Evolutionary conservation across 2,113 vertebrate genomes (phyloP).

Genomic region (Crotalus helleri): DNA sequence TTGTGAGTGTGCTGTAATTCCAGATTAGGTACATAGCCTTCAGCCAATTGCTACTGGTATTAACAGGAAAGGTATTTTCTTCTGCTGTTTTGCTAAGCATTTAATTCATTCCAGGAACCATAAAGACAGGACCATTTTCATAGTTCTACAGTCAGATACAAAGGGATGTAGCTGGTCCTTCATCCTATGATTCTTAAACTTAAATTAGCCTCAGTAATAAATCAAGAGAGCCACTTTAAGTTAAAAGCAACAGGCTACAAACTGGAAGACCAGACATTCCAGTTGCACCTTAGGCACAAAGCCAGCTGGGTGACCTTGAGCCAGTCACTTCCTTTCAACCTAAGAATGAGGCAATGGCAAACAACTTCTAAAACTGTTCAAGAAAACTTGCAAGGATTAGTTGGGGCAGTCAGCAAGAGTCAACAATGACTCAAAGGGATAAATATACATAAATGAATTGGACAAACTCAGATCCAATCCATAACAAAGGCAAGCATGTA

Average conservation of each 20-base stretch:
- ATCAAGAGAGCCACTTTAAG: not conserved
- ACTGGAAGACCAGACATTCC: not conserved
- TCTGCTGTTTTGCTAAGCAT: not conserved
- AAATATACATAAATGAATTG: not conserved
- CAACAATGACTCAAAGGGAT: not conserved
- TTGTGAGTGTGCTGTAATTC: not conserved
- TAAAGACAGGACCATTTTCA: no score
- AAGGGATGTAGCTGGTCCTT: not conserved
- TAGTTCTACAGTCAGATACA: not conserved
- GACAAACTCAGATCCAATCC: not conserved
- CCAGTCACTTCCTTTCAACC: not conserved
- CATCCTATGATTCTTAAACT: not conserved
- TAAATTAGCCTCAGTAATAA: not conserved
- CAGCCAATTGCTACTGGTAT: not conserved
- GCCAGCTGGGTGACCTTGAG: not conserved
- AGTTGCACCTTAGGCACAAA: not conserved
- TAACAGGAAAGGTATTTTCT: not conserved
- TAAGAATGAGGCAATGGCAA: not conserved
- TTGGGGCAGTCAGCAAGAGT: not conserved
- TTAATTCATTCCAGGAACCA: not conserved
- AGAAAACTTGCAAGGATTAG: not conserved
- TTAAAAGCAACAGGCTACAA: not conserved
- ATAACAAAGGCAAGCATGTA: not conserved
- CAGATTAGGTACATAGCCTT: not conserved
- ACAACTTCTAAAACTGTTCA: not conserved